Conservation (phyloP, 2,888 invertebrate genomes). For the Junonia oenone region DNA sequence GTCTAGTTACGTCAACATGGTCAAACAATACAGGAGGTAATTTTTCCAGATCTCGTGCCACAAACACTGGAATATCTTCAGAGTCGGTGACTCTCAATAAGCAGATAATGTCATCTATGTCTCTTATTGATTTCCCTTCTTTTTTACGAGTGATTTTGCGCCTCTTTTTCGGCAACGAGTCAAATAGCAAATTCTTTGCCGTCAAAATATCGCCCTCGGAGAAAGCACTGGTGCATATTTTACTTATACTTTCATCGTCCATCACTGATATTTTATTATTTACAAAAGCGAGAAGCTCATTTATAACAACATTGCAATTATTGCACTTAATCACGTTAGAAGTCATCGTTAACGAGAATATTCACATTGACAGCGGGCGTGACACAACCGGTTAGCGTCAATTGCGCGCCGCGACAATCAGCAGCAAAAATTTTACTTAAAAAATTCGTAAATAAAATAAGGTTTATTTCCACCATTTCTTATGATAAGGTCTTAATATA, state of each 20-base stretch:
- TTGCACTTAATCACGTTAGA: not conserved
- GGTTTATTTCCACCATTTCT: no score
- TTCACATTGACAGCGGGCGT: no score
- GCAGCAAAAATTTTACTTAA: no score
- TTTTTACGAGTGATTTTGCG: slow-evolving; percentile 16
- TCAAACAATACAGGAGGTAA: slow-evolving; percentile 28
- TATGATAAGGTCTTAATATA: no score
- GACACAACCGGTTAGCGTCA: no score
- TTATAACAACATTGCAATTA: not conserved
- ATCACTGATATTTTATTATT: not conserved
- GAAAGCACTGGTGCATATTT: slow-evolving; percentile 24
- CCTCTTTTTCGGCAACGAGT: slow-evolving; percentile 14
- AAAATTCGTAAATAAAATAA: no score
- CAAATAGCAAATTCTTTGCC: slow-evolving; percentile 25
- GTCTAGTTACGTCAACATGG: slow-evolving; percentile 22
- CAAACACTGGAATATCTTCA: slow-evolving; percentile 24
- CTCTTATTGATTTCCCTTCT: slow-evolving; percentile 16
- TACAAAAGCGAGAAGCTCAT: not conserved
- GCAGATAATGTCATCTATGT: slow-evolving; percentile 28
- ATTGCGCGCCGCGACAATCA: no score
- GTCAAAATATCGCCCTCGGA: slow-evolving; percentile 19
- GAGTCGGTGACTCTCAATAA: slow-evolving; percentile 17
- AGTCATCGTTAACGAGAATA: no score
- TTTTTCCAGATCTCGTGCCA: slow-evolving; percentile 23
- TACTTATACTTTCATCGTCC: not conserved